phyloP scores from a whole-genome alignment of 2,888 invertebrate species.

The Digitonthophagus gazella region DNA sequence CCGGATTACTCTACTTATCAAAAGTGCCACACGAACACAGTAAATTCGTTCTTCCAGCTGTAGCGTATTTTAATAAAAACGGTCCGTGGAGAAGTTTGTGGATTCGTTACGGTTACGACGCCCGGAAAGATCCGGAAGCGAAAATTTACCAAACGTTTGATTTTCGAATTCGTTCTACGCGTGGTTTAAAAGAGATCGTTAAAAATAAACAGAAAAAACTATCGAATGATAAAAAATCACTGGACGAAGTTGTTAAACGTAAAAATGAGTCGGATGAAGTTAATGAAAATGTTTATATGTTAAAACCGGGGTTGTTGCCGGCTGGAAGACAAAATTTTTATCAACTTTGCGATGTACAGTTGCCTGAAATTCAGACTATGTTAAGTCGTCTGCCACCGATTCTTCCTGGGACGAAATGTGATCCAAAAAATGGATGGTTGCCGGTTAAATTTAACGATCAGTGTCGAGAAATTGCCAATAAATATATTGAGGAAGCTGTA shows the following conservation, averaged over 20 bases:
- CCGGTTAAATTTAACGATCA: constrained; percentile 67
- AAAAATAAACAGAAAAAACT: background rate
- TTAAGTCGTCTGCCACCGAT: constrained; percentile 64
- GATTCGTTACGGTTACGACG: constrained; percentile 90
- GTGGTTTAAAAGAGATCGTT: constrained; percentile 5
- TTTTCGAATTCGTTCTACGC: constrained; percentile 66
- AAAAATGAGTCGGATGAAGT: constrained; percentile 5
- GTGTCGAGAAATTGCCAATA: constrained; percentile 72
- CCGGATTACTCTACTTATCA: constrained; percentile 67
- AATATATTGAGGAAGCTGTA: constrained; percentile 57
- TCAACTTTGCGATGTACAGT: constrained; percentile 80
- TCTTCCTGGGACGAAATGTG: constrained; percentile 60
- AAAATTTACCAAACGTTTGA: constrained; percentile 88
- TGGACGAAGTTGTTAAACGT: constrained; percentile 34
- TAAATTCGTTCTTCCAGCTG: constrained; percentile 76
- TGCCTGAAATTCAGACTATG: constrained; percentile 78
- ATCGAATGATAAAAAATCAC: constrained; percentile 27
- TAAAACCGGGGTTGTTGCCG: constrained; percentile 72
- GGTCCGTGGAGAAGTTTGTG: constrained; percentile 95
- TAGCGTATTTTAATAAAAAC: constrained; percentile 80
- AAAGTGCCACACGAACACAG: constrained; percentile 62
- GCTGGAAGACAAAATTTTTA: constrained; percentile 86
- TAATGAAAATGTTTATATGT: constrained; percentile 57
- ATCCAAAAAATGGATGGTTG: constrained; percentile 77
- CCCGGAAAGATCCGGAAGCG: constrained; percentile 73